These are phyloP conservation scores for Cecidostiba fungosa DNA, from an alignment of 2,888 invertebrate genomes.

Conservation along the genomic window DNA sequence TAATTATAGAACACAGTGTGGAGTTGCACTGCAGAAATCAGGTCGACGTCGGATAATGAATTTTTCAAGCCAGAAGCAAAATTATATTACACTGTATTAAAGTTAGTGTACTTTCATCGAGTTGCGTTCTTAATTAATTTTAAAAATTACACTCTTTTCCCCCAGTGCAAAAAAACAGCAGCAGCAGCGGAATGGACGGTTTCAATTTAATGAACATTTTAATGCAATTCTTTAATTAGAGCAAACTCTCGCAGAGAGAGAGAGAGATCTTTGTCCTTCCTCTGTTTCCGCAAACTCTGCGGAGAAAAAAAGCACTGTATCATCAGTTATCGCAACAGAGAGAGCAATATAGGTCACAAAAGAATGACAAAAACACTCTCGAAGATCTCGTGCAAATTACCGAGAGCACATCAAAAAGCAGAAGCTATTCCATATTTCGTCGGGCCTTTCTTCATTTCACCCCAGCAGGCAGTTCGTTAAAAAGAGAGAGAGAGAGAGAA, in stretches of 20 bases:
- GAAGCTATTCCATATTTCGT: conserved; percentile 2
- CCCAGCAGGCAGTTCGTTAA: conserved; percentile 40
- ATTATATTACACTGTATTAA: neutral
- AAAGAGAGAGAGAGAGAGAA: no score
- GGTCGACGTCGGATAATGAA: neutral
- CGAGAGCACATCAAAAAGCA: neutral
- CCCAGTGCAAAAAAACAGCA: neutral
- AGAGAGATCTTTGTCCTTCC: neutral
- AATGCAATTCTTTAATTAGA: conserved; percentile 6
- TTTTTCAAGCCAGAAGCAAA: conserved; percentile 6
- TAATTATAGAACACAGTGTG: neutral
- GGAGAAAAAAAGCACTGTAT: neutral
- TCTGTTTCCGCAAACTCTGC: neutral
- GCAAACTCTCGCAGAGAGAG: neutral
- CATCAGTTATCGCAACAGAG: neutral
- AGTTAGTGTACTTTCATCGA: neutral
- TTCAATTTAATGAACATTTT: neutral
- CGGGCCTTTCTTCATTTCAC: neutral
- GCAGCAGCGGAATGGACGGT: neutral
- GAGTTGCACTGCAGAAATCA: neutral
- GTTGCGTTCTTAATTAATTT: neutral
- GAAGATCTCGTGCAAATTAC: neutral
- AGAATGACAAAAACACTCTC: no score
- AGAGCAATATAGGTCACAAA: neutral
- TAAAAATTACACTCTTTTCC: neutral